Evolutionary conservation across 2,888 invertebrate genomes (phyloP), one percentile per base, ranked within the genome.

Genomic region (Drosophila dives): DNA sequence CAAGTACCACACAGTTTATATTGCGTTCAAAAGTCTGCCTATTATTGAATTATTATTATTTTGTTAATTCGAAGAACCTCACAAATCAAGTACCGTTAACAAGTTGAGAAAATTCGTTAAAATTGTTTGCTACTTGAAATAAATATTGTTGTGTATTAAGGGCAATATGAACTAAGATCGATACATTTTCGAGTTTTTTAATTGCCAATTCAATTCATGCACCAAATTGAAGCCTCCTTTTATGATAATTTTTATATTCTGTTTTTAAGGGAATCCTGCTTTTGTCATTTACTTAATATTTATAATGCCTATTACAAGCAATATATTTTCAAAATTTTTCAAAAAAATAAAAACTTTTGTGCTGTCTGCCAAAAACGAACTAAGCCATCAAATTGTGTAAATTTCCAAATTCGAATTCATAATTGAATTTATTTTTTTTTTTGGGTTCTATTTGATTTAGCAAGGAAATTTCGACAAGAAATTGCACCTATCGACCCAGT

Each of bases 401-500:
- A 6, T 12, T 12, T 12, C 11, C 42, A 20, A 6, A 20, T 6
- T 6, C 11, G 3, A 45, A 12, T 7, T 12, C 20, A 15, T 45
- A 45, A 23, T 45, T 45, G 20, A 20, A 8, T 15, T 20, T 3
- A 20, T 20, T 3, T 23, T 1, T 23, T 45, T 45, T 15, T 23
- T 23, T 23, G 23, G 2, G 1, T 23, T 23, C 23, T 15, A 20
- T 23, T 45, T 23, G 15, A 7, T 23, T 45, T 15, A 4, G 15
- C 45, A 1, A 23, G 8, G 15, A 15, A 45, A 45, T 45, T n/a
- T 26, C 4, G 29, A 29, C 38, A 32, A 26, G 33, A 59, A 50
- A 50, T 38, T 40, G 6, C 0, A 29, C 6, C 0, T 12, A 20
- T 67, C 63, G 20, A 1, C 23, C 69, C 75, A 68, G 59, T 48